Evolutionary conservation across 2,113 vertebrate species (phyloP), one percentile per base, ranked within the genome.

Genomic region (Strigops habroptila): DNA sequence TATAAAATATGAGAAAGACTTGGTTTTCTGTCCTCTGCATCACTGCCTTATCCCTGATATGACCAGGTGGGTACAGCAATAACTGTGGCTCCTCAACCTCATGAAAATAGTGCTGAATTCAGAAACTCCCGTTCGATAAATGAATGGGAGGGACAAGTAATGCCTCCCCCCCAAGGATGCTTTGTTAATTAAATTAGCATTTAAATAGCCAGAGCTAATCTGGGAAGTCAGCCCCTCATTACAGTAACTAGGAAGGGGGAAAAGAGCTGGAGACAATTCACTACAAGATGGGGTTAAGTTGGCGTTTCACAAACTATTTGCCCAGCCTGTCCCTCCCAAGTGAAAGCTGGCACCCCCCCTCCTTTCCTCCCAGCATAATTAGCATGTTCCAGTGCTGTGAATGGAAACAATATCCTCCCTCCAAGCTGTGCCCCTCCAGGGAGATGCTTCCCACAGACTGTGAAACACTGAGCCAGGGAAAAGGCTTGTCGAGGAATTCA

Each of bases 111-210:
- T 6, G 46, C 78, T 35, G 85, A 68, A 14, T 86, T 90, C 51
- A 95, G 65, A 70, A 91, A 44, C 52, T 15, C n/a, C n/a, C n/a
- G n/a, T n/a, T n/a, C 60, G 5, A 71, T 81, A 93, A 96, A 92
- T 95, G 95, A 96, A 94, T 90, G 93, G 93, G 95, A 96, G 90
- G 92, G 86, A 90, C 86, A 5, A 96, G 90, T 2, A 93, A 75
- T 31, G 86, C 90, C 64, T 77, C 76, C 33, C 90, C 49, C 24
- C 48, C 46, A 2, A 65, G 64, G 90, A 83, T 91, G 92, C 94
- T 94, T 96, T 96, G 84, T 96, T 96, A 96, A 97, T 97, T 97
- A 95, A 94, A 97, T 96, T 95, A 93, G 95, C 95, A 96, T 96
- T 84, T 94, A 83, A 97, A 96, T 97, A 93, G 95, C 69, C 95